These are phyloP conservation scores for Brachylomia viminalis DNA, from an alignment of 2,888 invertebrate species.

Conservation along the genomic window DNA sequence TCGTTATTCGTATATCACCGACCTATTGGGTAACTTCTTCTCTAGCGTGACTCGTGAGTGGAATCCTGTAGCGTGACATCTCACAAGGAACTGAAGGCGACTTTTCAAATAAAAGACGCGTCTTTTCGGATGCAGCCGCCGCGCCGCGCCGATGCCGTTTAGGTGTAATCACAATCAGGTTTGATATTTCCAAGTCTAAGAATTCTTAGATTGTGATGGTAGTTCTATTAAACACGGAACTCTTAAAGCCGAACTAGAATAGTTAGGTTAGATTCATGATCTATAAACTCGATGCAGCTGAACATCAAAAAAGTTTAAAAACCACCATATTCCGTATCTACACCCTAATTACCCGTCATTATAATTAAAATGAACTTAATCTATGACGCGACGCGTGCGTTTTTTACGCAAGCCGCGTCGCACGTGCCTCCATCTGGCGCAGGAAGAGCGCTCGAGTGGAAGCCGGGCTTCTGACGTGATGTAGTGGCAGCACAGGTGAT, in stretches of 20 bases:
- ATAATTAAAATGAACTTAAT: slow-evolving; percentile 71
- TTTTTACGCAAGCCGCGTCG: slow-evolving; percentile 74
- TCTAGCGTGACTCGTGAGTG: neutral
- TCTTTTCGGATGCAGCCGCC: neutral
- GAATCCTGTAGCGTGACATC: neutral
- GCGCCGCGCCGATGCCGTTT: too few species aligned
- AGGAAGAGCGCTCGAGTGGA: slow-evolving; percentile 87
- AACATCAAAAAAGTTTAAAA: slow-evolving; percentile 8
- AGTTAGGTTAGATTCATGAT: neutral
- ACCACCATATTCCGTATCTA: neutral
- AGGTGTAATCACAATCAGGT: neutral
- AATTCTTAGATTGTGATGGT: neutral
- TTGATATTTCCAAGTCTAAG: neutral
- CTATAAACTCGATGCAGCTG: neutral
- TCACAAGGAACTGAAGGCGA: neutral
- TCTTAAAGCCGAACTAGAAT: neutral
- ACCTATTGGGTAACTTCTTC: neutral
- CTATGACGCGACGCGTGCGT: slow-evolving; percentile 72
- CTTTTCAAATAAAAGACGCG: neutral
- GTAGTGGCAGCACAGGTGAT: slow-evolving; percentile 75
- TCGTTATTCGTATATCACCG: neutral
- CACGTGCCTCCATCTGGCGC: slow-evolving; percentile 88
- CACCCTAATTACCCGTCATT: slow-evolving; percentile 48
- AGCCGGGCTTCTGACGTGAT: slow-evolving; percentile 83
- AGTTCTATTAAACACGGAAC: neutral